Evolutionary conservation across 2,888 invertebrate genomes (phyloP), one percentile per base, ranked within the genome.

Genomic region (Drosophila prostipennis): DNA sequence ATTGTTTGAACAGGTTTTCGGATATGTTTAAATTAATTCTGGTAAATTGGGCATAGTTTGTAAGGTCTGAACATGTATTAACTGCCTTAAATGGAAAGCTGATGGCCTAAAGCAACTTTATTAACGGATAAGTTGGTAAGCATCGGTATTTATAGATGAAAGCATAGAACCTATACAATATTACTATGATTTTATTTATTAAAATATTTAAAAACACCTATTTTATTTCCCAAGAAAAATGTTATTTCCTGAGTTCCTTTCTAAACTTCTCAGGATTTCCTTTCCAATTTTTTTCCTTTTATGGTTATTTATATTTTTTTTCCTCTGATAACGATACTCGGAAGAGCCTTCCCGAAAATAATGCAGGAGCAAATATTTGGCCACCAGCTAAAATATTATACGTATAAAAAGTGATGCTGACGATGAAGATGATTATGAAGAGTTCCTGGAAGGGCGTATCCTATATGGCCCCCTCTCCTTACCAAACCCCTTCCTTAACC

Each of bases 401-500:
- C 29, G 5, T 34, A 11, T 34, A 19, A 43, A 61, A 40, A 34
- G 5, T 34, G 36, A 45, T 58, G 60, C 43, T 60, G 60, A 29
- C 60, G 45, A 39, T 60, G 36, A 43, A 49, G 53, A 39, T 39
- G 45, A 64, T 64, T 67, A 40, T 65, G 39, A 67, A 55, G 74
- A 77, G 73, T 82, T 82, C 84, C 77, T 65, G 74, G 87, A 84
- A 82, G 77, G 78, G 87, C 81, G 85, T 87, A 78, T 54, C 72
- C 67, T 61, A 74, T 59, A 57, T 48, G 76, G 63, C 69, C 34
- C 34, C 34, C 11, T 34, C 34, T 10, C 11, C 34, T 34, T 34
- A 11, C 4, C 4, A 11, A 34, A 34, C 34, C 34, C 11, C 11
- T 11, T 34, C 13, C 40, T 26, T 26, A 0, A 19, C 26, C 26